Conservation (phyloP, 2,888 invertebrate genomes). For the Phrixothrix hirtus region DNA sequence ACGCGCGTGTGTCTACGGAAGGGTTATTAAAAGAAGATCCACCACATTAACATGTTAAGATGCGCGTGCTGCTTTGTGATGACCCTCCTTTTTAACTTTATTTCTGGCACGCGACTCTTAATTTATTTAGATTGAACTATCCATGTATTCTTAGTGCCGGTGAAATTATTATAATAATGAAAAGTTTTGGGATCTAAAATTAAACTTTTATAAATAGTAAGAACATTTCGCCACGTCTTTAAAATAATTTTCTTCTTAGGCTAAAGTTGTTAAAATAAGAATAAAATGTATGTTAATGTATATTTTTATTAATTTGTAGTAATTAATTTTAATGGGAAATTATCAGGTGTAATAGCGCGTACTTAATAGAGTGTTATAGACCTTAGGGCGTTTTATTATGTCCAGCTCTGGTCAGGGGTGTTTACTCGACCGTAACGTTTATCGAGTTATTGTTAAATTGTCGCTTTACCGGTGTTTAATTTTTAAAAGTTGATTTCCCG, state of each 20-base stretch:
- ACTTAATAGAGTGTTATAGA: slow-evolving; percentile 25
- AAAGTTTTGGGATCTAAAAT: no score
- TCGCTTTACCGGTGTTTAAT: slow-evolving; percentile 40
- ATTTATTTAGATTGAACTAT: slow-evolving; percentile 17
- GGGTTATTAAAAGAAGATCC: slow-evolving; percentile 49
- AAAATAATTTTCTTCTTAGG: no score
- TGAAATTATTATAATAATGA: no score
- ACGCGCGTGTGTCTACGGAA: slow-evolving; percentile 38
- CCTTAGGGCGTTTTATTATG: slow-evolving; percentile 29
- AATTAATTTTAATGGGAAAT: slow-evolving; percentile 2
- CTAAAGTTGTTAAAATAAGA: no score
- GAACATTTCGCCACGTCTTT: no score
- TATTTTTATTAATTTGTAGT: no score
- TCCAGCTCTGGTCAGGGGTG: slow-evolving; percentile 39
- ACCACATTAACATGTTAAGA: slow-evolving; percentile 34
- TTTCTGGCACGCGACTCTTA: slow-evolving; percentile 34
- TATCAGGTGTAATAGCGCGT: slow-evolving; percentile 22
- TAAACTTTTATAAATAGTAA: no score
- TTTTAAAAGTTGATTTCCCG: slow-evolving; percentile 35
- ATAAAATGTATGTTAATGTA: no score
- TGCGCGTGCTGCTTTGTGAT: slow-evolving; percentile 35
- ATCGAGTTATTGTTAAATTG: slow-evolving; percentile 37
- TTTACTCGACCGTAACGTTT: slow-evolving; percentile 36
- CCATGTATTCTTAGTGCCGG: slow-evolving; percentile 4
- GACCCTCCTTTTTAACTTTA: slow-evolving; percentile 33